A percentile compares a stretch with the other conserved stretches of the same genome.
Evolutionary conservation across 2,888 invertebrate genomes (phyloP).

Genomic region (Argyresthia albistria): DNA sequence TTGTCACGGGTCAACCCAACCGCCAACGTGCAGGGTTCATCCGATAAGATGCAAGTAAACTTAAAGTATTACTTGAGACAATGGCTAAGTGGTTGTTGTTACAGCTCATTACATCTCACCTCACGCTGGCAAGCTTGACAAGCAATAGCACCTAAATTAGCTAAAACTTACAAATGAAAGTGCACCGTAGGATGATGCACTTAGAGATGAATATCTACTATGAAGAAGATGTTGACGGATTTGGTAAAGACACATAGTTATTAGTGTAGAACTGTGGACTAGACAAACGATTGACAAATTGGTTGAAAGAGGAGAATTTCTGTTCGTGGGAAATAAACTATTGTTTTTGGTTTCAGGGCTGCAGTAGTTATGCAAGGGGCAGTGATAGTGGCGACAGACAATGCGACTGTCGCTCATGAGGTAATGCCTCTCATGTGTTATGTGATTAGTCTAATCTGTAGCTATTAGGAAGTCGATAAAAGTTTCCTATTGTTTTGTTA

Average conservation of each 20-base stretch:
- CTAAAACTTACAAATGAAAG: background rate
- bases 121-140: background rate
- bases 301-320: slow-evolving; percentile 4
- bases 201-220: background rate
- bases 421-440: slow-evolving; percentile 11
- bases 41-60: slow-evolving; percentile 1
- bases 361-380: slow-evolving; percentile 36
- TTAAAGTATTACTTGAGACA: slow-evolving; percentile 24
- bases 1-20: too few species aligned
- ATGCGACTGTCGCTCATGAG: slow-evolving; percentile 26
- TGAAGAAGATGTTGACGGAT: background rate
- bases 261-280: slow-evolving; percentile 8
- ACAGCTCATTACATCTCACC: slow-evolving; percentile 16
- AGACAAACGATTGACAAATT: slow-evolving; percentile 28
- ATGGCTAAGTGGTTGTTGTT: slow-evolving; percentile 31
- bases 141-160: background rate
- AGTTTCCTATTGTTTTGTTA: too few species aligned
- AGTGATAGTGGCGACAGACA: slow-evolving; percentile 33
- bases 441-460: too few species aligned
- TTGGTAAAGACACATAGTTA: background rate
- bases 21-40: background rate
- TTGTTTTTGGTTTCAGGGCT: slow-evolving; percentile 33
- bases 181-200: background rate
- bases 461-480: too few species aligned
- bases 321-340: background rate